Conservation (phyloP, 2,797 vertebrate genomes). For the Pagetopsis macropterus region DNA sequence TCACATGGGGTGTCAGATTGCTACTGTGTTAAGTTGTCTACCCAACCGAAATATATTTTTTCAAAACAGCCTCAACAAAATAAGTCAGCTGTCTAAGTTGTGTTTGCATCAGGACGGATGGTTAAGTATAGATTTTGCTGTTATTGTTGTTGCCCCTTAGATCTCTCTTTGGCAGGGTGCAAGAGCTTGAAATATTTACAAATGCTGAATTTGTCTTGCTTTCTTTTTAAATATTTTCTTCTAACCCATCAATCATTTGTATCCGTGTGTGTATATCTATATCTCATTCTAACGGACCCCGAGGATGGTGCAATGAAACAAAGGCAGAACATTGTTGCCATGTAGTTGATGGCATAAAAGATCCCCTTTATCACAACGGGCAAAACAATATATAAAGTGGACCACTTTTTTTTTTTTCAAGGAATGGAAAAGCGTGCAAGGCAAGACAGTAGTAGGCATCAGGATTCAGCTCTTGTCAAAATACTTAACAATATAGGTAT, state of each 20-base stretch:
- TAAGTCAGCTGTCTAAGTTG: constrained; percentile 40
- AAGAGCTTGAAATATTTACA: constrained; percentile 78
- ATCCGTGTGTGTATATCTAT: constrained; percentile 56
- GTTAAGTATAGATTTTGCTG: constrained; percentile 61
- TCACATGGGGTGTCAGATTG: not conserved
- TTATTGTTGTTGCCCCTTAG: constrained; percentile 66
- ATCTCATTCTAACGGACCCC: constrained; percentile 64
- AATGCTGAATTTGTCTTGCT: constrained; percentile 65
- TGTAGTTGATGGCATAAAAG: constrained; percentile 75
- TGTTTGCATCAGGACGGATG: constrained; percentile 55
- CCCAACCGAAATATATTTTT: constrained; percentile 32
- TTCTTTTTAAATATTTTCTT: constrained; percentile 67
- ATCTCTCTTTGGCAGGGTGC: constrained; percentile 69
- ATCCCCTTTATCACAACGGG: constrained; percentile 71
- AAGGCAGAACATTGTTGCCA: constrained; percentile 66
- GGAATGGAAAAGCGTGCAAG: constrained; percentile 63
- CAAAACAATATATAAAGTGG: constrained; percentile 62
- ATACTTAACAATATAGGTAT: constrained; percentile 49
- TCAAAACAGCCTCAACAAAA: constrained; percentile 39
- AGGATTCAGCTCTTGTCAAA: constrained; percentile 52
- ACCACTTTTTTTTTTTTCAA: constrained; percentile 49
- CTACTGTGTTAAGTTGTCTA: constrained; percentile 15
- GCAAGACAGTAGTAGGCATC: constrained; percentile 48
- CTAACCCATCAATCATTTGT: constrained; percentile 71
- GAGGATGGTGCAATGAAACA: constrained; percentile 73